These are phyloP conservation scores for Chelon labrosus DNA, from an alignment of 2,797 vertebrate species.

Conservation along the genomic window DNA sequence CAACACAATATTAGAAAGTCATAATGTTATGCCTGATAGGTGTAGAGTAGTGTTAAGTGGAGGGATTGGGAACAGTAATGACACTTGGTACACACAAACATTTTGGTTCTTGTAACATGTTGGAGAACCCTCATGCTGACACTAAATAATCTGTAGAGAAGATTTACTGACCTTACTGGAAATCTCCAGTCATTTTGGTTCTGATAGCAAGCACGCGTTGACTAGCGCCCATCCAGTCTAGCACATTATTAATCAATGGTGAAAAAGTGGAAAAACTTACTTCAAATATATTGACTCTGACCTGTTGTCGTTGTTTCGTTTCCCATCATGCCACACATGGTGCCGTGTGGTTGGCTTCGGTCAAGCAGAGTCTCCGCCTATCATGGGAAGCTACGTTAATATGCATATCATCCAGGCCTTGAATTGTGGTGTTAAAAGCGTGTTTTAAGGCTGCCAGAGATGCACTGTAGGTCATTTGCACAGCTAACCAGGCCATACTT, in stretches of 20 bases:
- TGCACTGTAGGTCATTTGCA: neutral
- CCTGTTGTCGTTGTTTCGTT: too few species aligned
- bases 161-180: too few species aligned
- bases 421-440: constrained; percentile 13
- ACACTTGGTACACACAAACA: neutral
- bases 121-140: neutral
- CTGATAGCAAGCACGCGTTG: neutral
- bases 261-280: neutral
- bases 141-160: neutral
- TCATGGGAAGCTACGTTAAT: neutral
- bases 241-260: neutral
- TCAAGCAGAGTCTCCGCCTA: neutral
- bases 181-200: neutral
- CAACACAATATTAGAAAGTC: too few species aligned
- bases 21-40: too few species aligned
- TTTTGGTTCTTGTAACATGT: neutral
- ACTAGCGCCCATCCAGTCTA: neutral
- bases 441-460: constrained; percentile 19
- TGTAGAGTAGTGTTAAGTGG: too few species aligned
- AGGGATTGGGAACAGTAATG: too few species aligned
- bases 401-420: constrained; percentile 17
- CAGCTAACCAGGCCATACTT: constrained; percentile 6
- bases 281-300: neutral
- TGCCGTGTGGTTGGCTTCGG: neutral
- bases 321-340: neutral